These are phyloP conservation scores for Sminthurides aquaticus DNA, from an alignment of 2,888 invertebrate genomes.

Conservation along the genomic window DNA sequence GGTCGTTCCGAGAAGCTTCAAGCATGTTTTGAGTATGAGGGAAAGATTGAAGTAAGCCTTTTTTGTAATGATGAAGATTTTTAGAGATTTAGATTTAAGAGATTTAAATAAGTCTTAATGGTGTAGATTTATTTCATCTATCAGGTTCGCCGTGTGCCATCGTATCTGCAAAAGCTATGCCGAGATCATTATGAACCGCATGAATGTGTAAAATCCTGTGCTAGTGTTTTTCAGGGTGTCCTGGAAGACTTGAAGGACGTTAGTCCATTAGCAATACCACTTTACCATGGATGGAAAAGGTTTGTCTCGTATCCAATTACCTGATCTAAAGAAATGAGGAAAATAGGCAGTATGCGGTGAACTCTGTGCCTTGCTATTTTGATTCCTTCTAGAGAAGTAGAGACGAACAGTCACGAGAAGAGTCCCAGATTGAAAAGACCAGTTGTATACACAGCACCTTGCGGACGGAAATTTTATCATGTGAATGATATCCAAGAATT, in stretches of 20 bases:
- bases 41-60: constrained; percentile 19
- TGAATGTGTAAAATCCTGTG: constrained; percentile 18
- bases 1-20: not conserved
- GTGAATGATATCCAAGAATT: constrained; percentile 69
- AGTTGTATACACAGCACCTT: constrained; percentile 63
- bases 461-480: constrained; percentile 69
- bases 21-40: constrained; percentile 29
- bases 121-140: too few relatives aligned
- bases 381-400: too few relatives aligned
- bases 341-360: too few relatives aligned
- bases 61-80: too few relatives aligned
- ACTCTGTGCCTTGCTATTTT: too few relatives aligned
- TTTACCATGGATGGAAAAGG: constrained; percentile 31
- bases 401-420: constrained; percentile 48
- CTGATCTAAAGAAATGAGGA: too few relatives aligned
- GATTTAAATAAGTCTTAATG: too few relatives aligned
- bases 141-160: too few relatives aligned
- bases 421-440: constrained; percentile 25
- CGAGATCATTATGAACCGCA: constrained; percentile 23
- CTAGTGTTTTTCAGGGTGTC: constrained; percentile 6
- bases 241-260: constrained; percentile 9
- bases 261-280: constrained; percentile 29
- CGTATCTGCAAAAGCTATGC: too few relatives aligned
- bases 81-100: too few relatives aligned
- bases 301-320: constrained; percentile 21